Evolutionary conservation across 2,888 invertebrate genomes (phyloP).

Genomic region (Drosophila kuntzei): DNA sequence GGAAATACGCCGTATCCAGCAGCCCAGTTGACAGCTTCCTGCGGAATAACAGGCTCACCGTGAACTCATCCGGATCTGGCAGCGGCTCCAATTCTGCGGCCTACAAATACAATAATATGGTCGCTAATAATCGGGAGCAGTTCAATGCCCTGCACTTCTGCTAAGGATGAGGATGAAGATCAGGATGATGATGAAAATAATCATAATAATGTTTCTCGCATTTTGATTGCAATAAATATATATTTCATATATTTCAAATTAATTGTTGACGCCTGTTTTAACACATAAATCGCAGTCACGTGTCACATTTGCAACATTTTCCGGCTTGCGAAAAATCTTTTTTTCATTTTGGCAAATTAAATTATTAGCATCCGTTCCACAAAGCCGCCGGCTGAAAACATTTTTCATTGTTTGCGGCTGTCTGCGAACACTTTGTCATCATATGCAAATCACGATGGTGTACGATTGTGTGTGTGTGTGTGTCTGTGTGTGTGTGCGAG

Average conservation of each 20-base stretch:
- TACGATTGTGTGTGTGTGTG: slow-evolving; percentile 10
- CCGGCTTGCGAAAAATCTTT: slow-evolving; percentile 11
- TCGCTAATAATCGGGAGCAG: slow-evolving; percentile 82
- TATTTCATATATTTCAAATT: slow-evolving; percentile 56
- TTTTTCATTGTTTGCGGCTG: slow-evolving; percentile 81
- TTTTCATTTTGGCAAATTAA: slow-evolving; percentile 59
- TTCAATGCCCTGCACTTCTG: slow-evolving; percentile 84
- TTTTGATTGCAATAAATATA: slow-evolving; percentile 61
- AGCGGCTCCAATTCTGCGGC: slow-evolving; percentile 31
- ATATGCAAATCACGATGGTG: slow-evolving; percentile 56
- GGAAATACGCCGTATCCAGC: slow-evolving; percentile 64
- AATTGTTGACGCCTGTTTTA: slow-evolving; percentile 60
- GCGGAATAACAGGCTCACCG: slow-evolving; percentile 48
- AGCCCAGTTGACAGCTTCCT: slow-evolving; percentile 72
- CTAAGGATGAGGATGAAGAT: slow-evolving; percentile 46
- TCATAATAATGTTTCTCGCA: slow-evolving; percentile 9
- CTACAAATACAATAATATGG: slow-evolving; percentile 83
- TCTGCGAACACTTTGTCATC: slow-evolving; percentile 77
- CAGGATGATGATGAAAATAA: slow-evolving; percentile 12
- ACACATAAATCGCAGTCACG: slow-evolving; percentile 73
- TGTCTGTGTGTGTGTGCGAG: slow-evolving; percentile 6
- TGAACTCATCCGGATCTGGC: slow-evolving; percentile 2
- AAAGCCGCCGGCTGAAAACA: slow-evolving; percentile 63
- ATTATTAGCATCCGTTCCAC: slow-evolving; percentile 59
- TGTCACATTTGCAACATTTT: slow-evolving; percentile 42